phyloP scores from a whole-genome alignment of 2,113 vertebrate species.

The Falco punctatus region DNA sequence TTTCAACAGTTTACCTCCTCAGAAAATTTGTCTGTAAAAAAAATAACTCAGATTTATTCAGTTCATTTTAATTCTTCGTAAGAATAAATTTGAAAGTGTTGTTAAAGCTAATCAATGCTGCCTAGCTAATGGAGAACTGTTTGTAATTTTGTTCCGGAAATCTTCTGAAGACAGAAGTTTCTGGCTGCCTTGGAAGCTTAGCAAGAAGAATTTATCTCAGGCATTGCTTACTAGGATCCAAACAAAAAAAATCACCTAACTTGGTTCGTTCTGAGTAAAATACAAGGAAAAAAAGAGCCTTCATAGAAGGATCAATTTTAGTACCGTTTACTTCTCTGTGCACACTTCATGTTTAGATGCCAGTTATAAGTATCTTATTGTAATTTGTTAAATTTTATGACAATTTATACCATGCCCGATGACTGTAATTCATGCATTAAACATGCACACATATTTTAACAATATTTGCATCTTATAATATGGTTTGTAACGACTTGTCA shows the following conservation, averaged over 20 bases:
- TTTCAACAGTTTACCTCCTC: background rate
- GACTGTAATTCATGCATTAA: conserved; percentile 73
- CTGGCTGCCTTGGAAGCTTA: background rate
- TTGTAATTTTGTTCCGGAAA: background rate
- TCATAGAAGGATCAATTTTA: conserved; percentile 47
- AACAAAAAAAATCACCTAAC: background rate
- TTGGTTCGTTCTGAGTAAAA: background rate
- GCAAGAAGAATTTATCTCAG: background rate
- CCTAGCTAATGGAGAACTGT: background rate
- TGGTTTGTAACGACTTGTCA: conserved; percentile 67
- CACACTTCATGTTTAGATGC: conserved; percentile 47
- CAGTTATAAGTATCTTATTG: conserved; percentile 74
- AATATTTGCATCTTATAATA: conserved; percentile 78
- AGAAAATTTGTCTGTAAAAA: background rate
- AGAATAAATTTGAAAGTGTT: background rate
- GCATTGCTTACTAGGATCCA: background rate
- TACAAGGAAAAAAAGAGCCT: background rate
- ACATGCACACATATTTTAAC: conserved; percentile 75
- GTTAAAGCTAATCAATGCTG: background rate
- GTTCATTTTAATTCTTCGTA: background rate
- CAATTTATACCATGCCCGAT: conserved; percentile 63
- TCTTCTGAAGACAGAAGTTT: background rate
- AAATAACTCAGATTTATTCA: background rate
- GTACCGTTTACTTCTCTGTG: conserved; percentile 38
- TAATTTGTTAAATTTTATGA: conserved; percentile 71